Evolutionary conservation across 2,888 invertebrate species (phyloP).

Genomic region (Lissocephala sabroskyi): DNA sequence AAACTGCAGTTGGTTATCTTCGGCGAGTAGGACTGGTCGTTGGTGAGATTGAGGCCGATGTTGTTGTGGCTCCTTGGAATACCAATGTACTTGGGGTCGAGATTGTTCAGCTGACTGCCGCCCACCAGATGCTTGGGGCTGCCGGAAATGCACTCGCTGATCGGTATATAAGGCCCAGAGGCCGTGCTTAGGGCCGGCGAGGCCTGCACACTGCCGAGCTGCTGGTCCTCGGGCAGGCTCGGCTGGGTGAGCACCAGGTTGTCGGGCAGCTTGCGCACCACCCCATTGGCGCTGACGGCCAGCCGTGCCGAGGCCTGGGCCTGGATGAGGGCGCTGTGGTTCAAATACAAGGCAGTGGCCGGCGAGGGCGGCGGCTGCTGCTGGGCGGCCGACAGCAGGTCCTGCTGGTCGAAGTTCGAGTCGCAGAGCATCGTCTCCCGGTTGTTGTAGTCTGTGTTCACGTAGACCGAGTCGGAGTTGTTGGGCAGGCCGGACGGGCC

Average conservation of each 20-base stretch:
- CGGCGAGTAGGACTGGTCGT: conserved; percentile 72
- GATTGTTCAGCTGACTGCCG: conserved; percentile 70
- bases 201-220: conserved; percentile 73
- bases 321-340: conserved; percentile 51
- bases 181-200: conserved; percentile 78
- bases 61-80: conserved; percentile 72
- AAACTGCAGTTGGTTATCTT: conserved; percentile 71
- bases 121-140: conserved; percentile 72
- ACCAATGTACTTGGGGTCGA: conserved; percentile 76
- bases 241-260: conserved; percentile 70
- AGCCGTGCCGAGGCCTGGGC: conserved; percentile 44
- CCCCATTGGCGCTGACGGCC: conserved; percentile 59
- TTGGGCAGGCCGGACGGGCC: conserved; percentile 12
- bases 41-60: conserved; percentile 71
- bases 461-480: conserved; percentile 66
- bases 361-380: conserved; percentile 55
- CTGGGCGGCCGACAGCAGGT: conserved; percentile 49
- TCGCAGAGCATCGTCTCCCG: conserved; percentile 68
- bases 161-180: conserved; percentile 91
- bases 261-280: conserved; percentile 71
- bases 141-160: conserved; percentile 93
- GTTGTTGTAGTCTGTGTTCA: conserved; percentile 70
- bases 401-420: conserved; percentile 55
- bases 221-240: conserved; percentile 58
- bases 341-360: conserved; percentile 56